Evolutionary conservation across 2,888 invertebrate species (phyloP), one percentile per base, ranked within the genome.

Genomic region (Cheiracanthium punctorium): DNA sequence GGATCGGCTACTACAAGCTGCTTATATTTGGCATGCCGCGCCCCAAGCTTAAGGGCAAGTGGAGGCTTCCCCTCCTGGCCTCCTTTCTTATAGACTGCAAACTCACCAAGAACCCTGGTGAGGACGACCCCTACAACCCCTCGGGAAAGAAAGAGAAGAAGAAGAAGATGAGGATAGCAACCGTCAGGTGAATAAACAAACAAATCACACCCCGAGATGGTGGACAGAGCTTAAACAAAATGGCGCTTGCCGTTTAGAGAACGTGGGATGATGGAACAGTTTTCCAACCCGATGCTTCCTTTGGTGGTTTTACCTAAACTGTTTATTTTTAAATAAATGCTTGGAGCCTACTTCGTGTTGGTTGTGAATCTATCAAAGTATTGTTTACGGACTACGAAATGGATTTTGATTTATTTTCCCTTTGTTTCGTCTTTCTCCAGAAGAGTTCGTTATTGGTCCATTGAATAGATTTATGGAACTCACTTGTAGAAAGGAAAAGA

Each of bases 1-100:
- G 89, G 64, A 88, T 89, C n/a, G 90, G 90, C 43, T 89, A 88
- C 71, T 90, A 89, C 89, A 90, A 90, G 82, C 88, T 90, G 10
- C 81, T 90, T 48, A 80, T 90, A 32, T 90, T 89, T 79, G 90
- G 89, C 28, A 88, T 89, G 70, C 90, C 90, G 1, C 90, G 89
- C 67, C 90, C 90, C 8, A 90, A 89, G 37, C 87, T 89, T 30
- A 90, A 89, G 58, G 90, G 90, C 10, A 90, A 89, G 71, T 89
- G 89, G 88, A 77, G 89, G 10, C 69, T 90, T 30, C 90, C 90
- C 0, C 72, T 90, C 32, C 76, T 90, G 29, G 90, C 89, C 10
- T 89, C 90, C 0, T 90, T 90, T 73, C 88, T 90, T 33, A 85
- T 90, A 48, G 90, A 90, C 85, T 89, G 90, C 77, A 89, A 89